These are phyloP conservation scores for Elymnias hypermnestra DNA, from an alignment of 1,140 invertebrate genomes.

Conservation along the genomic window DNA sequence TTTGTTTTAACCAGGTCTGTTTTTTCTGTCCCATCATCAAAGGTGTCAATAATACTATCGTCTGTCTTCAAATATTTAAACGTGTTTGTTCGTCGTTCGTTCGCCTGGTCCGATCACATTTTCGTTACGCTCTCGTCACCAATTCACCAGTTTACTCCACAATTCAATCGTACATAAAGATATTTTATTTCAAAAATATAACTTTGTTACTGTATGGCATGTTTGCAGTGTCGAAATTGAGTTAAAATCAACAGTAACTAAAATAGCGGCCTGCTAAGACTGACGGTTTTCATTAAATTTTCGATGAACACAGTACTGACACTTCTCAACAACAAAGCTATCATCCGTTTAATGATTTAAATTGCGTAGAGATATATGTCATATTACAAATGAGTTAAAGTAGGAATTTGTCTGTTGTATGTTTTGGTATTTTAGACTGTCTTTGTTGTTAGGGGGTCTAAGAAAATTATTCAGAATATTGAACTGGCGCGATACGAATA, in stretches of 20 bases:
- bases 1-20: too few relatives aligned
- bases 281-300: conserved; percentile 23
- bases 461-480: conserved; percentile 25
- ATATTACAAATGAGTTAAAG: background rate
- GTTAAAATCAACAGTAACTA: conserved; percentile 4
- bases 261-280: background rate
- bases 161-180: too few relatives aligned
- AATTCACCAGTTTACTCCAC: too few relatives aligned
- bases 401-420: background rate
- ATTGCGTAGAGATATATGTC: background rate
- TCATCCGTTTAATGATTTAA: background rate
- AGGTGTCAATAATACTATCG: too few relatives aligned
- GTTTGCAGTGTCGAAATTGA: conserved; percentile 2
- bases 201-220: too few relatives aligned
- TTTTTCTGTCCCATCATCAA: too few relatives aligned
- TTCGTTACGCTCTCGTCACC: too few relatives aligned
- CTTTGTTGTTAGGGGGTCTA: conserved; percentile 2
- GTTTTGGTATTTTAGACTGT: background rate
- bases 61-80: too few relatives aligned
- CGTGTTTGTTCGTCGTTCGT: too few relatives aligned
- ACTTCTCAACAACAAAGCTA: background rate
- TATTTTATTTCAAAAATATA: too few relatives aligned
- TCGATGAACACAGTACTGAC: conserved; percentile 20
- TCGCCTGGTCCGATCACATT: too few relatives aligned
- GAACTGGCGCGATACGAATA: conserved; percentile 19